phyloP scores from a whole-genome alignment of 2,797 vertebrate genomes.

The Pitangus sulphuratus region DNA sequence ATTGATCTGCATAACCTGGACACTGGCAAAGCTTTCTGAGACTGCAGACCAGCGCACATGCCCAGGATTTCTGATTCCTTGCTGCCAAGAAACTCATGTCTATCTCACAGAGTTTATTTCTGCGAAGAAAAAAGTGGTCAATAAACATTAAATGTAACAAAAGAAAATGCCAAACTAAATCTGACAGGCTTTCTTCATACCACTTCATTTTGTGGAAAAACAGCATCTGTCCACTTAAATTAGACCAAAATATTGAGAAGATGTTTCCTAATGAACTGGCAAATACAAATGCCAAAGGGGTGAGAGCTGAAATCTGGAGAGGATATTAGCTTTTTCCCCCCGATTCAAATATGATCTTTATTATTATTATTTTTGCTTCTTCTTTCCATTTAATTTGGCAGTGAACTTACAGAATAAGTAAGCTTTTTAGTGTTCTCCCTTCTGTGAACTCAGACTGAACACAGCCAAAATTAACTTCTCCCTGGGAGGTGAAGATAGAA shows the following conservation, averaged over 20 bases:
- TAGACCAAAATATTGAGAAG: slow-evolving; percentile 21
- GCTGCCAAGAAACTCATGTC: not conserved
- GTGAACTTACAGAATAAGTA: slow-evolving; percentile 41
- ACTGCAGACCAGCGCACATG: not conserved
- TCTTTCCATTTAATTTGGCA: slow-evolving; percentile 70
- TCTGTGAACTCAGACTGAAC: slow-evolving; percentile 62
- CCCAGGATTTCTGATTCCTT: not conserved
- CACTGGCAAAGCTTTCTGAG: not conserved
- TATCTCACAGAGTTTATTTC: not conserved
- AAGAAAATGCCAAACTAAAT: slow-evolving; percentile 41
- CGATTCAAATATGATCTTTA: slow-evolving; percentile 22
- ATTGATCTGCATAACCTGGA: not conserved
- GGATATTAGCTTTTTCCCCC: slow-evolving; percentile 12
- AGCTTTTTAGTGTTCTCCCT: slow-evolving; percentile 54
- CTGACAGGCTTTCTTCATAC: slow-evolving; percentile 42
- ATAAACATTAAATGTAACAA: slow-evolving; percentile 51
- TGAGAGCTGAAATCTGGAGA: slow-evolving; percentile 44
- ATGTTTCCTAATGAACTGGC: slow-evolving; percentile 54
- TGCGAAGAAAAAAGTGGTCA: not conserved
- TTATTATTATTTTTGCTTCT: slow-evolving; percentile 50
- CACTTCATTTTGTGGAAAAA: slow-evolving; percentile 47
- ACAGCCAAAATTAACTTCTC: slow-evolving; percentile 65
- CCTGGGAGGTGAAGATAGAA: slow-evolving; percentile 38
- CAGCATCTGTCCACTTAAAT: slow-evolving; percentile 43
- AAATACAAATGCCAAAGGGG: slow-evolving; percentile 43